Evolutionary conservation across 2,888 invertebrate species (phyloP).

Genomic region (Listrodromus nycthemerus): DNA sequence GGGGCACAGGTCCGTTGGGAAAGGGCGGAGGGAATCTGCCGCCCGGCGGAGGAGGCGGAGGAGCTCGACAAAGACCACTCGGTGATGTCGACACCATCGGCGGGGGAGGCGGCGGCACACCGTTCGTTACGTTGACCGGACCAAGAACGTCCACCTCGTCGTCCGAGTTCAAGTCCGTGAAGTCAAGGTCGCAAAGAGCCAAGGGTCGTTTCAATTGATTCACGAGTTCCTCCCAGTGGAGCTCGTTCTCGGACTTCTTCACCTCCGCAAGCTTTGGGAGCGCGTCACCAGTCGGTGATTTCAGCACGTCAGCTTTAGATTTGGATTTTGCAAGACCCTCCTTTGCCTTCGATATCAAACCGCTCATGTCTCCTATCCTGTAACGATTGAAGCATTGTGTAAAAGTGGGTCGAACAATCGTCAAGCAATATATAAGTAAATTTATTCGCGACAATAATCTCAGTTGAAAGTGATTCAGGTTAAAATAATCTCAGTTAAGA

Average conservation of each 20-base stretch:
- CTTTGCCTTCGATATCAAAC: constrained; percentile 96
- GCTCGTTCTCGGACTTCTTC: constrained; percentile 96
- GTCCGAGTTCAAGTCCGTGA: constrained; percentile 95
- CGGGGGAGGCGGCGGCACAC: constrained; percentile 92
- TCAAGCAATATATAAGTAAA: neutral
- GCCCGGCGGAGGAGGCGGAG: constrained; percentile 84
- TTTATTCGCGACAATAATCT: no score
- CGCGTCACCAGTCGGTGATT: constrained; percentile 90
- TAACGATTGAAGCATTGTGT: neutral
- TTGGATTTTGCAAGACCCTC: constrained; percentile 95
- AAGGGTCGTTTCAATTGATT: constrained; percentile 91
- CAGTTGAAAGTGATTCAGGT: no score
- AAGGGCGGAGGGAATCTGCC: constrained; percentile 81
- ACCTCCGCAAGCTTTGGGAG: constrained; percentile 88
- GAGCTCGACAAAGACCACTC: constrained; percentile 84
- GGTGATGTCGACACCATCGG: constrained; percentile 89
- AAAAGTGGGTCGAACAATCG: neutral
- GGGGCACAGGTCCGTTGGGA: constrained; percentile 83
- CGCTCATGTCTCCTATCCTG: constrained; percentile 93
- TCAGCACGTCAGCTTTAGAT: constrained; percentile 91
- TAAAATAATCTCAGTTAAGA: neutral
- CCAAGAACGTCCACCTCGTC: constrained; percentile 94
- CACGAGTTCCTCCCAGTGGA: constrained; percentile 97
- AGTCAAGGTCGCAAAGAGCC: constrained; percentile 97
- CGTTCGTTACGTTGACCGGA: constrained; percentile 88